Percentiles rank a stretch among this genome's conserved stretches.
Evolutionary conservation across 2,888 invertebrate species (phyloP).

Genomic region (Lissocephala sabroskyi): DNA sequence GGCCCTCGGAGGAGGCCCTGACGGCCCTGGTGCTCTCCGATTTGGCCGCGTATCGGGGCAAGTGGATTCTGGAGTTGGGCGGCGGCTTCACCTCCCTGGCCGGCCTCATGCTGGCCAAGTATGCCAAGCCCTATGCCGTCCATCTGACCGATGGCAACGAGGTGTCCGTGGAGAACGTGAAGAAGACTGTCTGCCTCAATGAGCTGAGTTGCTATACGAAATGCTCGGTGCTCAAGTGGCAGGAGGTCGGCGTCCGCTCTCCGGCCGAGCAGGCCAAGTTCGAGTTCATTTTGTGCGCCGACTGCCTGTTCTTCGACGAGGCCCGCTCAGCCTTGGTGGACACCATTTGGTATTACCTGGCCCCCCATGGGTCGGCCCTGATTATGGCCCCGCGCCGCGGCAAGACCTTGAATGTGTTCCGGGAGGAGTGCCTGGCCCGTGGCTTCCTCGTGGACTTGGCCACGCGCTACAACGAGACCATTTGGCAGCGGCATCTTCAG

Average conservation of each 20-base stretch:
- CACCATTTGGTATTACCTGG: constrained; percentile 78
- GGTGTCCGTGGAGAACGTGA: constrained; percentile 82
- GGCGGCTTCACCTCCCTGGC: constrained; percentile 90
- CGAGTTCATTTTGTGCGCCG: constrained; percentile 84
- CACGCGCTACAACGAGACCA: constrained; percentile 77
- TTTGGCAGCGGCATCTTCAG: constrained; percentile 80
- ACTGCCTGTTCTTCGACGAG: constrained; percentile 86
- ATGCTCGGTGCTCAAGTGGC: constrained; percentile 76
- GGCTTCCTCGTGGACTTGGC: constrained; percentile 76
- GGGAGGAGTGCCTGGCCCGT: constrained; percentile 75
- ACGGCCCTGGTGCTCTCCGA: constrained; percentile 80
- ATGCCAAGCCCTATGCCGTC: constrained; percentile 77
- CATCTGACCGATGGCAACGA: constrained; percentile 86
- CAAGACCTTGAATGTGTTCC: constrained; percentile 80
- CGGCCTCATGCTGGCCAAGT: constrained; percentile 81
- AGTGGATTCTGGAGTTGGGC: constrained; percentile 83
- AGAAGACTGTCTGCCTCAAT: constrained; percentile 79
- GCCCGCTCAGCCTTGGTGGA: constrained; percentile 79
- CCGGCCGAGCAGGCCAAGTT: constrained; percentile 73
- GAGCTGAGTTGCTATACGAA: constrained; percentile 75
- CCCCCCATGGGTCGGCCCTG: constrained; percentile 77
- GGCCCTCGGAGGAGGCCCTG: constrained; percentile 85
- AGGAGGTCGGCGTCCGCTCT: constrained; percentile 63
- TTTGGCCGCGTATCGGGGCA: constrained; percentile 77
- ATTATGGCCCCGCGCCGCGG: constrained; percentile 86